Evolutionary conservation across 1,140 invertebrate species (phyloP).

Genomic region (Idris sp.): DNA sequence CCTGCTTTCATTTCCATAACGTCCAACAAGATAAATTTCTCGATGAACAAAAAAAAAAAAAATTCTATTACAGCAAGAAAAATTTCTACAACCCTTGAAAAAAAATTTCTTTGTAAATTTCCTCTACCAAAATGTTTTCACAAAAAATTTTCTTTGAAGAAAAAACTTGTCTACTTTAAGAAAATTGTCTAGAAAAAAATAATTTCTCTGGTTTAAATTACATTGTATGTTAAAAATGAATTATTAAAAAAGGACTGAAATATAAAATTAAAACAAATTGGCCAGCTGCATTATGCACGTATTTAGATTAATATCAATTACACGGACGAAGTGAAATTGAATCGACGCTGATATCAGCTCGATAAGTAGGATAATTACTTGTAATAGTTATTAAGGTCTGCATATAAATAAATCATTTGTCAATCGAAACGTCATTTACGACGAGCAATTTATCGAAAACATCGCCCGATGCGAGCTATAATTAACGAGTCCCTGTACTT

Average conservation of each 20-base stretch:
- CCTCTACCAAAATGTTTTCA: too few relatives aligned
- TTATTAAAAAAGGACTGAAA: too few relatives aligned
- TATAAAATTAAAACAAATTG: too few relatives aligned
- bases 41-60: too few relatives aligned
- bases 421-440: constrained; percentile 30
- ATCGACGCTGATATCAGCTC: constrained; percentile 9
- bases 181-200: too few relatives aligned
- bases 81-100: constrained; percentile 1
- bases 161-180: too few relatives aligned
- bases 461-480: constrained; percentile 21
- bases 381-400: constrained; percentile 21
- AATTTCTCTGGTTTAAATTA: neutral
- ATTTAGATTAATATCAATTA: constrained; percentile 30
- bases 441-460: constrained; percentile 29
- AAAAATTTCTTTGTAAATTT: too few relatives aligned
- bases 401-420: constrained; percentile 45
- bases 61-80: too few relatives aligned
- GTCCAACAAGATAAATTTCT: constrained; percentile 21
- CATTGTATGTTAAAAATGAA: constrained; percentile 7
- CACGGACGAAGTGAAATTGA: constrained; percentile 17
- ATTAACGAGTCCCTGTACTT: constrained; percentile 8
- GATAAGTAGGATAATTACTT: constrained; percentile 35
- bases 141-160: too few relatives aligned
- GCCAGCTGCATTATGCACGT: neutral
- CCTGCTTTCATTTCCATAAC: constrained; percentile 19